These are phyloP conservation scores for Andrena flavipes DNA, from an alignment of 2,888 invertebrate species.

Conservation along the genomic window DNA sequence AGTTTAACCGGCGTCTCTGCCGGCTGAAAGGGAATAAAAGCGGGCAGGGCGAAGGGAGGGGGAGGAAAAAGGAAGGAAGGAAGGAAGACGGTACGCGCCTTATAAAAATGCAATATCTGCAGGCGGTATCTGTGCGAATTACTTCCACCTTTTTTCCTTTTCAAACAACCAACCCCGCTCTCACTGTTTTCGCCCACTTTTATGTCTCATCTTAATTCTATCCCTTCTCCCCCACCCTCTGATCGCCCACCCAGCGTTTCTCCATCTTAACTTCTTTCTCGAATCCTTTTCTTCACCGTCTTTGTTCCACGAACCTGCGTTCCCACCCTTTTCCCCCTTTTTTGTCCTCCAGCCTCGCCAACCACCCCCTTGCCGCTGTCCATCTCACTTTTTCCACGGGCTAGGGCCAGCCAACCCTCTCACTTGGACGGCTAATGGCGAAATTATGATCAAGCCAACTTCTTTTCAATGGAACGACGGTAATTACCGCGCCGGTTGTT, in stretches of 20 bases:
- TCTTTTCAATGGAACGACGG: conserved; percentile 77
- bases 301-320: conserved; percentile 6
- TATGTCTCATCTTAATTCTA: conserved; percentile 31
- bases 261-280: conserved; percentile 11
- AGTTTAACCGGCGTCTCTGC: conserved; percentile 49
- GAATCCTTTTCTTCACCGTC: conserved; percentile 3
- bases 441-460: conserved; percentile 76
- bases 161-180: conserved; percentile 37
- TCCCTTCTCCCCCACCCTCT: conserved; percentile 11
- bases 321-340: background rate
- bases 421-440: conserved; percentile 68
- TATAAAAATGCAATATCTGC: conserved; percentile 76
- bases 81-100: conserved; percentile 44
- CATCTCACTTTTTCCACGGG: conserved; percentile 1
- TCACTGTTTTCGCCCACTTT: background rate
- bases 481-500: conserved; percentile 75
- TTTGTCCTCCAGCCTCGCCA: background rate
- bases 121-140: conserved; percentile 68
- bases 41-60: background rate
- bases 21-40: conserved; percentile 40
- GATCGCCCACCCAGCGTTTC: background rate
- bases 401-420: conserved; percentile 1
- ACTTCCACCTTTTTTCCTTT: conserved; percentile 49
- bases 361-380: background rate
- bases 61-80: conserved; percentile 1